A percentile compares a stretch with the other conserved stretches of the same genome.
Conservation (phyloP, 1,140 invertebrate species). For the Drosophila pruinosa region DNA sequence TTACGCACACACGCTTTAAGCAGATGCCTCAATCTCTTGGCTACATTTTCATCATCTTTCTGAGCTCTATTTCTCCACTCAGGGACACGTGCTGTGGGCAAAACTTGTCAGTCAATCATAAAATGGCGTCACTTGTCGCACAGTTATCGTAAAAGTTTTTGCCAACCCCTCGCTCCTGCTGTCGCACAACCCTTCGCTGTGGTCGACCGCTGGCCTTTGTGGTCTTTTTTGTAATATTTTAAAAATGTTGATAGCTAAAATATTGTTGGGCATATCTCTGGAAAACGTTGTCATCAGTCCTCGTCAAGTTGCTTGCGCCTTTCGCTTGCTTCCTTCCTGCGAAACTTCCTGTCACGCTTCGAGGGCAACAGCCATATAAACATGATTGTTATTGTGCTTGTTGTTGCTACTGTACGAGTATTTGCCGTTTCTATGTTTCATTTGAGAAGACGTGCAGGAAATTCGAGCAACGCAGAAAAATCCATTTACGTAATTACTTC, state of each 20-base stretch:
- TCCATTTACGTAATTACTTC: conserved; percentile 81
- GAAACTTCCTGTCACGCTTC: conserved; percentile 73
- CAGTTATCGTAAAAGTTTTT: conserved; percentile 56
- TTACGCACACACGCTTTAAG: conserved; percentile 50
- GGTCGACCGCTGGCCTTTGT: not conserved
- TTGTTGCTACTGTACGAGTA: conserved; percentile 7
- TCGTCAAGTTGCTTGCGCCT: conserved; percentile 25
- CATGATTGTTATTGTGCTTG: conserved; percentile 46
- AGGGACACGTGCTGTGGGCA: not conserved
- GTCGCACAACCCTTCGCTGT: not conserved
- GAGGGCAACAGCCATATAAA: conserved; percentile 64
- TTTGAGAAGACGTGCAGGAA: conserved; percentile 69
- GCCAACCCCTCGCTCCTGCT: not conserved
- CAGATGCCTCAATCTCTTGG: conserved; percentile 11
- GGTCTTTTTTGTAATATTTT: conserved; percentile 16
- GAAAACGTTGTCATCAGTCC: conserved; percentile 35
- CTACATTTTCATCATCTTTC: not conserved
- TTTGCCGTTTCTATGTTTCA: conserved; percentile 40
- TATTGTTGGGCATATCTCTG: conserved; percentile 24
- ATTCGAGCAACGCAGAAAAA: conserved; percentile 75
- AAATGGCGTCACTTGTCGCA: conserved; percentile 64
- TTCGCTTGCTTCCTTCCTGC: conserved; percentile 69
- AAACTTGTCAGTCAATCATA: conserved; percentile 63
- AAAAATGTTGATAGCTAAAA: conserved; percentile 34
- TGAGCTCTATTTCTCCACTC: too few species aligned